Conservation (phyloP, 1,140 invertebrate genomes). For the Melipona quadrifasciata region DNA sequence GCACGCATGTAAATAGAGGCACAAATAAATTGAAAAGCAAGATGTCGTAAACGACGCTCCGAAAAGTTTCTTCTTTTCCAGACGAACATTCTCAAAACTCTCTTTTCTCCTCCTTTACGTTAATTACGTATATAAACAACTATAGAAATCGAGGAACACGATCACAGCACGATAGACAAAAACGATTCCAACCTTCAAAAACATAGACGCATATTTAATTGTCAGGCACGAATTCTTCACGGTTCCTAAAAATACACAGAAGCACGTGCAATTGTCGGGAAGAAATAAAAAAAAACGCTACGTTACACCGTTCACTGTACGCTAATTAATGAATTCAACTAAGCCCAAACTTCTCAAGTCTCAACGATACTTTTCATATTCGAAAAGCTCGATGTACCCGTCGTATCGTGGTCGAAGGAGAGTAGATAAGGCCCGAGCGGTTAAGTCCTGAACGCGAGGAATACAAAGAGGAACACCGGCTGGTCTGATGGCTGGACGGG, state of each 20-base stretch:
- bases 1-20: background rate
- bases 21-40: background rate
- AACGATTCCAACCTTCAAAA: background rate
- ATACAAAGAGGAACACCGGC: conserved; percentile 70
- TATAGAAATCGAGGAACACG: background rate
- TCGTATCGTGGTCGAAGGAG: background rate
- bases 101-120: no score
- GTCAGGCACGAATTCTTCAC: background rate
- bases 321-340: background rate
- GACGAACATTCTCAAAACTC: background rate
- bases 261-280: background rate
- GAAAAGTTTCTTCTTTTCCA: background rate
- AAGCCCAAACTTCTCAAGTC: no score
- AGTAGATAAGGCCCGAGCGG: conserved; percentile 29
- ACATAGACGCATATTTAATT: background rate
- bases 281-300: background rate
- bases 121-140: background rate
- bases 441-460: conserved; percentile 48
- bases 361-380: no score
- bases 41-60: background rate
- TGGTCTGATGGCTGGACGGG: conserved; percentile 67
- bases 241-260: background rate
- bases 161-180: background rate
- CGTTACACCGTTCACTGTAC: background rate
- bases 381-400: background rate